Conservation (phyloP, 2,113 vertebrate genomes). For the Hippocampus barbouri region DNA sequence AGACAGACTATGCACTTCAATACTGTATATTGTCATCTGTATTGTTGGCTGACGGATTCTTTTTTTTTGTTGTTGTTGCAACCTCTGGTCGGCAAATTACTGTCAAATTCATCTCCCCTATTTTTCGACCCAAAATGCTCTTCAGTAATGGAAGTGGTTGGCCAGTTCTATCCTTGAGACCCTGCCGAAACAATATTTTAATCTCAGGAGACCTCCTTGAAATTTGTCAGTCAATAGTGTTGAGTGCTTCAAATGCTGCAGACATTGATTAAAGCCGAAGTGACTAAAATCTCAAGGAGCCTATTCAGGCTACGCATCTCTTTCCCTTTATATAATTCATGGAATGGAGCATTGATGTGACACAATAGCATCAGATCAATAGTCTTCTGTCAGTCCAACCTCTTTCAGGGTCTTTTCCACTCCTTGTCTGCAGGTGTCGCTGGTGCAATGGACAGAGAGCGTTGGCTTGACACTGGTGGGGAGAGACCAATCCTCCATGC, state of each 20-base stretch:
- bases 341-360: conserved; percentile 33
- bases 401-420: not conserved
- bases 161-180: conserved; percentile 40
- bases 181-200: conserved; percentile 20
- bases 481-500: conserved; percentile 92
- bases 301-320: conserved; percentile 21
- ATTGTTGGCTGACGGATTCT: conserved; percentile 37
- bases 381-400: not conserved
- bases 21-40: not conserved
- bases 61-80: conserved; percentile 35
- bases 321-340: conserved; percentile 22
- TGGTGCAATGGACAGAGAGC: conserved; percentile 98
- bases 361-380: conserved; percentile 7
- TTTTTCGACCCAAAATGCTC: not conserved
- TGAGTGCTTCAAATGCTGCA: conserved; percentile 35
- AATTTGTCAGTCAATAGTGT: conserved; percentile 49
- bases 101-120: conserved; percentile 35
- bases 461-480: conserved; percentile 94
- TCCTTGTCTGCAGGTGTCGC: conserved; percentile 80
- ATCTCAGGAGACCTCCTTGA: conserved; percentile 25
- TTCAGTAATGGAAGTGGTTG: conserved; percentile 55
- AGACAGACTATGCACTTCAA: not conserved
- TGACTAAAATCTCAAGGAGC: conserved; percentile 29
- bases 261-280: conserved; percentile 48
- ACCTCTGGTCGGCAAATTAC: conserved; percentile 62